Percentiles rank a stretch among this genome's conserved stretches.
phyloP scores from a whole-genome alignment of 2,113 vertebrate species.

The Leiothrix lutea region DNA sequence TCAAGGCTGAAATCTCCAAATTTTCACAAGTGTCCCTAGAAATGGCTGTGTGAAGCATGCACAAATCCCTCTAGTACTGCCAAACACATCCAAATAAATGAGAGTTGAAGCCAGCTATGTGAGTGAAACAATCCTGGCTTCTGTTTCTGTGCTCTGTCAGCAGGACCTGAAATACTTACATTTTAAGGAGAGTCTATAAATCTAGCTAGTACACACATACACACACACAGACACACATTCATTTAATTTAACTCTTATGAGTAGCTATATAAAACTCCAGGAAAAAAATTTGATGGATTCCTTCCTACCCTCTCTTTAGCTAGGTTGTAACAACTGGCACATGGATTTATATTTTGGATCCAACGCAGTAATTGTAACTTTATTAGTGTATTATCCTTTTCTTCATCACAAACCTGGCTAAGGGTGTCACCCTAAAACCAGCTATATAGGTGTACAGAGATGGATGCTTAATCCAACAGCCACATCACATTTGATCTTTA shows the following conservation, averaged over 20 bases:
- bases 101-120: not conserved
- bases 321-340: not conserved
- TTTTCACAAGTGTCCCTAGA: not conserved
- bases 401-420: not conserved
- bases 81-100: not conserved
- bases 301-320: not conserved
- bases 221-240: not conserved
- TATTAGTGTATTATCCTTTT: not conserved
- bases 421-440: not conserved
- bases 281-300: not conserved
- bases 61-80: not conserved
- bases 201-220: not conserved
- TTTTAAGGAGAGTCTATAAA: conserved; percentile 10
- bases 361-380: not conserved
- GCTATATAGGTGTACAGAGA: not conserved
- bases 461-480: not conserved
- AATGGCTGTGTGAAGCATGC: not conserved
- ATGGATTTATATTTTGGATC: not conserved
- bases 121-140: not conserved
- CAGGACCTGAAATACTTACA: not conserved
- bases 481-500: not conserved
- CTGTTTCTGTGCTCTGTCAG: not conserved
- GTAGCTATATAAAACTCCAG: not conserved
- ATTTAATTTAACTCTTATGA: conserved; percentile 16
- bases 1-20: not conserved